These are phyloP conservation scores for Drosophila mimica DNA, from an alignment of 2,888 invertebrate genomes.

Conservation along the genomic window DNA sequence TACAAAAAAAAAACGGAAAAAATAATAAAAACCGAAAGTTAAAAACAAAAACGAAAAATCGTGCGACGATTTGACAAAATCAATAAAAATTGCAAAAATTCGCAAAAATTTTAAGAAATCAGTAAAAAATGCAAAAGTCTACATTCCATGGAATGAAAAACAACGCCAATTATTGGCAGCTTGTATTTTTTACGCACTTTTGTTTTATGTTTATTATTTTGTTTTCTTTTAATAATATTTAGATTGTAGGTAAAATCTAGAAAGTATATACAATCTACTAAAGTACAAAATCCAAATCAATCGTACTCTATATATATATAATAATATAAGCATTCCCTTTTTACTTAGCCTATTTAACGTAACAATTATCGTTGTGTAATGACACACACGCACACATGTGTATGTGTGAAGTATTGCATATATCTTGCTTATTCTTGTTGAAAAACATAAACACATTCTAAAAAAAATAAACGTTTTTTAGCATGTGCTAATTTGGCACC, in stretches of 20 bases:
- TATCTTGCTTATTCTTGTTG: slow-evolving; percentile 3
- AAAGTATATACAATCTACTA: slow-evolving; percentile 27
- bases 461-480: slow-evolving; percentile 31
- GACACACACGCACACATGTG: neutral
- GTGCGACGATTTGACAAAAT: too few relatives aligned
- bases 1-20: too few relatives aligned
- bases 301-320: slow-evolving; percentile 1
- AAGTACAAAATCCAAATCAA: slow-evolving; percentile 32
- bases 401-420: neutral
- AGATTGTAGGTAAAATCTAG: neutral
- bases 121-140: too few relatives aligned
- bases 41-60: too few relatives aligned
- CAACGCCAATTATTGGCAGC: neutral
- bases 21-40: too few relatives aligned
- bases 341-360: slow-evolving; percentile 7
- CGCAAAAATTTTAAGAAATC: too few relatives aligned
- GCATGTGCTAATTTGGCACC: slow-evolving; percentile 13
- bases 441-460: slow-evolving; percentile 35
- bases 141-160: too few relatives aligned
- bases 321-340: slow-evolving; percentile 2
- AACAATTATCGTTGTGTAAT: slow-evolving; percentile 11
- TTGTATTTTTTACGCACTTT: neutral
- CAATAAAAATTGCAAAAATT: too few relatives aligned
- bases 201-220: slow-evolving; percentile 1
- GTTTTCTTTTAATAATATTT: slow-evolving; percentile 6